phyloP scores from a whole-genome alignment of 2,888 invertebrate species.

The Acholoe squamosa region DNA sequence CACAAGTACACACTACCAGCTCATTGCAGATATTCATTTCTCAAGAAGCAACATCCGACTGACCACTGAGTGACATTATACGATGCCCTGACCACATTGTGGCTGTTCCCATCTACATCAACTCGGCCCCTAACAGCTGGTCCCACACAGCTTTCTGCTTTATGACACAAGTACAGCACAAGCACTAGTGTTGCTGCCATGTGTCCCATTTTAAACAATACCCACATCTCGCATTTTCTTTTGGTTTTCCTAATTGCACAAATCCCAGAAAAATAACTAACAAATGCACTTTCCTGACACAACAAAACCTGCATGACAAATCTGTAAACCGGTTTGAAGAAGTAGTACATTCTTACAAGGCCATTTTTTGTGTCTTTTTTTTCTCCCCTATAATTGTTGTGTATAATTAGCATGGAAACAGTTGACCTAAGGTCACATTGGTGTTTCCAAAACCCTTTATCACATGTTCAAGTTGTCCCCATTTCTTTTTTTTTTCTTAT shows the following conservation, averaged over 20 bases:
- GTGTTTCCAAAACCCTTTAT: conserved; percentile 27
- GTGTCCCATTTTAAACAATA: neutral
- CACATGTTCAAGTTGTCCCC: conserved; percentile 35
- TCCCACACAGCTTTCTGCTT: neutral
- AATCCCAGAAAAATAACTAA: conserved; percentile 44
- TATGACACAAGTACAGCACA: neutral
- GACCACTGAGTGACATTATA: neutral
- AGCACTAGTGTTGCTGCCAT: neutral
- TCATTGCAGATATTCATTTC: no score
- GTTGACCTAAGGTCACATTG: neutral
- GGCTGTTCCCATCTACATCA: neutral
- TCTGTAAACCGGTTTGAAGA: neutral
- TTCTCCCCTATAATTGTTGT: neutral
- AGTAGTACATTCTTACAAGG: conserved; percentile 21
- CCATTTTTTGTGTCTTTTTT: neutral
- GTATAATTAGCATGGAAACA: conserved; percentile 39
- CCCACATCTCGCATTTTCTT: neutral
- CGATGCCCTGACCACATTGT: neutral
- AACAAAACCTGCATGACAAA: conserved; percentile 1
- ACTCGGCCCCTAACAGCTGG: neutral
- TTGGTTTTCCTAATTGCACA: neutral
- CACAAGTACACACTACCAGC: no score
- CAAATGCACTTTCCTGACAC: neutral
- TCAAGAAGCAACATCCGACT: no score
- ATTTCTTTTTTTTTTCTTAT: neutral